Evolutionary conservation across 2,113 vertebrate genomes (phyloP), one percentile per base, ranked within the genome.

Genomic region (Ceyx melanurus): DNA sequence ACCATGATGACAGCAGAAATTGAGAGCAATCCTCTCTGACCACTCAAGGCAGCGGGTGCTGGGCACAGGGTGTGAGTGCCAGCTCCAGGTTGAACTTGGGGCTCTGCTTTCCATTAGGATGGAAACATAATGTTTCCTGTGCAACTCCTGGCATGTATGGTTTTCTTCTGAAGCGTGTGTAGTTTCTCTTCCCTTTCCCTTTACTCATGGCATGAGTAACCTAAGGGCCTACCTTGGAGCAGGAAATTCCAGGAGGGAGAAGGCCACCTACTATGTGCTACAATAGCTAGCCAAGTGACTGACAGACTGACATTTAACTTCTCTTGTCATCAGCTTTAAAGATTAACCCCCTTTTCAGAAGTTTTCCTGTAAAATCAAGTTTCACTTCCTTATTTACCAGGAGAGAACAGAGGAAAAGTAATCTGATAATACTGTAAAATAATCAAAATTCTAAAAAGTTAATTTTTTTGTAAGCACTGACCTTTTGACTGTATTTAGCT

Each of bases 171-270:
- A 82, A 95, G 23, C 58, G 6, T 11, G 18, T 66, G 83, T 82
- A 31, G 43, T 78, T 94, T 94, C 56, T 80, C 28, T 89, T 94
- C 71, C 56, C 57, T 82, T 93, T 86, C 42, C 51, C 57, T 89
- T 86, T 67, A 29, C 65, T 71, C 43, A 9, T 46, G 83, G 61
- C 73, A 56, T 26, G 35, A 71, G 73, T 93, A 94, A 94, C 93
- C 92, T 77, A 51, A 78, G 86, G 89, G 89, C 70, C 83, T 95
- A 68, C 80, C 89, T 96, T 92, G 61, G 77, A 94, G 89, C 81
- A 87, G 91, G 94, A 96, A 94, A 94, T 92, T 93, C 77, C 84
- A 71, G 83, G 74, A 64, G 77, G 37, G 33, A 70, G 26, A 95
- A 92, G 77, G 81, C 91, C 89, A 68, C 91, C 91, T 92, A 83